phyloP scores from a whole-genome alignment of 2,113 vertebrate species.

The Eurypyga helias region DNA sequence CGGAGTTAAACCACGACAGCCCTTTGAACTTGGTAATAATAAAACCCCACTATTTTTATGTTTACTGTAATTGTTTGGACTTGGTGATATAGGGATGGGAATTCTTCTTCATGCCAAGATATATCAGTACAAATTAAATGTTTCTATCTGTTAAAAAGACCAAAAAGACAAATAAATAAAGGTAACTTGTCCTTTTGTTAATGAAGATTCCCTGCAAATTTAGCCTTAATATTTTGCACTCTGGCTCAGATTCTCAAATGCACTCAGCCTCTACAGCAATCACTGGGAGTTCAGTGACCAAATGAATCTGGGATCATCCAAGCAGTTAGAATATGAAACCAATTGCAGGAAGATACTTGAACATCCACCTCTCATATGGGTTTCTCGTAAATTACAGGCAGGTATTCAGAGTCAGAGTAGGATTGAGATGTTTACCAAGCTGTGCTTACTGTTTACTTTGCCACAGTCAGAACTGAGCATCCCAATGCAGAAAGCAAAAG shows the following conservation, averaged over 20 bases:
- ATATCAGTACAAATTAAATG: background rate
- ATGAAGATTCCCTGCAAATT: background rate
- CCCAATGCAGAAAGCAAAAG: background rate
- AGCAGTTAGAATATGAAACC: background rate
- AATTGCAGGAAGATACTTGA: background rate
- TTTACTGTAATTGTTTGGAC: background rate
- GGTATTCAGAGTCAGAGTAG: background rate
- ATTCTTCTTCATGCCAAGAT: background rate
- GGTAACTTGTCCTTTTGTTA: background rate
- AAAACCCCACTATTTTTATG: background rate
- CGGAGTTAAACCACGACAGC: too few species aligned
- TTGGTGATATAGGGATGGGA: background rate
- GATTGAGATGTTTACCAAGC: background rate
- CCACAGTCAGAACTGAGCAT: background rate
- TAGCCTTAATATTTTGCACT: background rate
- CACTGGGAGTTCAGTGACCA: background rate
- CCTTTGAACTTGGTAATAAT: background rate
- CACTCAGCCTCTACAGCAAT: background rate
- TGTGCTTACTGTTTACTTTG: background rate
- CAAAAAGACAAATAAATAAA: background rate
- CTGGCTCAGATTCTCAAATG: background rate
- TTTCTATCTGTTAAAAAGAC: background rate
- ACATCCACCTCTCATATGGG: background rate
- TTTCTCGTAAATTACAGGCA: background rate
- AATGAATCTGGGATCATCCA: background rate